phyloP scores from a whole-genome alignment of 2,113 vertebrate species.

The Chaenocephalus aceratus region DNA sequence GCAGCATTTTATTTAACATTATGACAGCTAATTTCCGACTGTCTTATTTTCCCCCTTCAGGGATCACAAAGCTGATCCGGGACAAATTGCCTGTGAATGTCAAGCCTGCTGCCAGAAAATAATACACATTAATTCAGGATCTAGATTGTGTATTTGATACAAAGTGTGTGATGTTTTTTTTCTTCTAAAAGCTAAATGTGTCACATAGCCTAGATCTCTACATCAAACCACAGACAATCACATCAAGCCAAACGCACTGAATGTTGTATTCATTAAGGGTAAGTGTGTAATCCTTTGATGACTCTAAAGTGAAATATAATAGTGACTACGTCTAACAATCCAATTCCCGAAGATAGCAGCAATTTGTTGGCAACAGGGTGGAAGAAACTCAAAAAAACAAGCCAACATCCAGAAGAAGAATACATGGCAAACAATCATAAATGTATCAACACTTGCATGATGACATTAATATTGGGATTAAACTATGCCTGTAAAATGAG shows the following conservation, averaged over 20 bases:
- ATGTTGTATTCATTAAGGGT: slow-evolving; percentile 54
- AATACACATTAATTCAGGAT: slow-evolving; percentile 31
- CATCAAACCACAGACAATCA: slow-evolving; percentile 25
- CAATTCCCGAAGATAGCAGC: slow-evolving; percentile 7
- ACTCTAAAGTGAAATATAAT: slow-evolving; percentile 40
- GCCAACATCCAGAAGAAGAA: not conserved
- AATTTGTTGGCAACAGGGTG: slow-evolving; percentile 6
- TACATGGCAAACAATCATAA: too few species aligned
- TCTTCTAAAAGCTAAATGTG: slow-evolving; percentile 9
- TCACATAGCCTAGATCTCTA: slow-evolving; percentile 15
- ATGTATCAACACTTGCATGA: not conserved
- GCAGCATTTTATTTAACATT: slow-evolving; percentile 45
- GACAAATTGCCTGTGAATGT: slow-evolving; percentile 45
- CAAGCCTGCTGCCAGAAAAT: slow-evolving; percentile 38
- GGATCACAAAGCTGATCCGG: slow-evolving; percentile 34
- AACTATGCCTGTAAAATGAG: not conserved
- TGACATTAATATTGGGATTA: not conserved
- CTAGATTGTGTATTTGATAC: slow-evolving; percentile 18
- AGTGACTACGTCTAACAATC: slow-evolving; percentile 12
- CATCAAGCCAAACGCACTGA: slow-evolving; percentile 15
- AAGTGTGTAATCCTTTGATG: slow-evolving; percentile 50
- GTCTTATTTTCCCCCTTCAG: slow-evolving; percentile 30
- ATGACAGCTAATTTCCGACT: slow-evolving; percentile 51
- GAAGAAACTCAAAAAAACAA: not conserved
- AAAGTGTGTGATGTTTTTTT: slow-evolving; percentile 6